These are phyloP conservation scores for Danionella cerebrum DNA, from an alignment of 2,113 vertebrate species.

Conservation along the genomic window DNA sequence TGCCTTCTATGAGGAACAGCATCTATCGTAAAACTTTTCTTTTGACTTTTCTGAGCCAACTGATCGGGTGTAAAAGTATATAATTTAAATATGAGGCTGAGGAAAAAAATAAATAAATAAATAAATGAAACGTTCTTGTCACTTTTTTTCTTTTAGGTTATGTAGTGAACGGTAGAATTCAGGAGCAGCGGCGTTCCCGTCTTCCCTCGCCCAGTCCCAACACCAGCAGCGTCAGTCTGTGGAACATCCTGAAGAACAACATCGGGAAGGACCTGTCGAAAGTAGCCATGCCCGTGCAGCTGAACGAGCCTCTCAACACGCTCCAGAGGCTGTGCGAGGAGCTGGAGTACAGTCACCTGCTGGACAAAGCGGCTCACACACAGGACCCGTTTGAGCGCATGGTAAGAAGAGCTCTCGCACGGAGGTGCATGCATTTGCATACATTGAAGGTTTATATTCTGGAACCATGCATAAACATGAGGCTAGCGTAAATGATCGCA, in stretches of 20 bases:
- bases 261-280: slow-evolving; percentile 97
- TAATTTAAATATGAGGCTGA: too few relatives aligned
- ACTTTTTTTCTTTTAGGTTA: slow-evolving; percentile 58
- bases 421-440: background rate
- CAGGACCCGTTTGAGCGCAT: slow-evolving; percentile 78
- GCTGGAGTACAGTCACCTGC: slow-evolving; percentile 91
- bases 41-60: too few relatives aligned
- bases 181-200: slow-evolving; percentile 64
- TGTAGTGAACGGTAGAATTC: slow-evolving; percentile 51
- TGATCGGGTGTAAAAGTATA: too few relatives aligned
- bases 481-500: too few relatives aligned
- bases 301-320: slow-evolving; percentile 93
- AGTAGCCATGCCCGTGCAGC: slow-evolving; percentile 91
- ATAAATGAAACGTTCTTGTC: background rate
- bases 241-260: slow-evolving; percentile 96
- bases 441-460: background rate
- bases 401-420: slow-evolving; percentile 62
- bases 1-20: too few relatives aligned
- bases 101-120: too few relatives aligned
- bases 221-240: slow-evolving; percentile 84
- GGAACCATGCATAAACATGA: background rate
- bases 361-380: slow-evolving; percentile 74
- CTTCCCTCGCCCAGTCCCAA: slow-evolving; percentile 78
- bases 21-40: too few relatives aligned
- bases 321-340: slow-evolving; percentile 94